Conservation (phyloP, 2,888 invertebrate genomes). For the Macaria notata region DNA sequence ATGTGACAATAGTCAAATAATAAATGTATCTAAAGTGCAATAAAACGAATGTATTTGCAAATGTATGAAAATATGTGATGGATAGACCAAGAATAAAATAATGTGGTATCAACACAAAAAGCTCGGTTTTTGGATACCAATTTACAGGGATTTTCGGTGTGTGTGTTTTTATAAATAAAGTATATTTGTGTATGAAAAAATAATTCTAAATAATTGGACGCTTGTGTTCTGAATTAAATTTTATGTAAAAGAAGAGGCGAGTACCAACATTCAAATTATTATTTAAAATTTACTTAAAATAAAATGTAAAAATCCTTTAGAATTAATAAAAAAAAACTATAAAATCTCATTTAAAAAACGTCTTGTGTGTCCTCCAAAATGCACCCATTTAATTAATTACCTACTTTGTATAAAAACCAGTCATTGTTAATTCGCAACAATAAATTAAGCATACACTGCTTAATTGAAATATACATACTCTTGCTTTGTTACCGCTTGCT, state of each 20-base stretch:
- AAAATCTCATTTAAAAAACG: not conserved
- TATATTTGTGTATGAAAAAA: too few species aligned
- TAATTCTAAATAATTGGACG: too few species aligned
- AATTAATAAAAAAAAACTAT: not conserved
- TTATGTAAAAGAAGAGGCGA: too few species aligned
- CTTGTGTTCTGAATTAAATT: too few species aligned
- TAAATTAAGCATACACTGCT: constrained; percentile 9
- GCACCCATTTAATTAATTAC: constrained; percentile 15
- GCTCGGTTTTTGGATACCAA: too few species aligned
- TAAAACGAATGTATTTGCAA: constrained; percentile 1
- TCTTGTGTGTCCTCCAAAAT: constrained; percentile 6
- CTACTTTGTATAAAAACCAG: constrained; percentile 3
- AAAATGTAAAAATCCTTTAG: not conserved
- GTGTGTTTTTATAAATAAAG: too few species aligned
- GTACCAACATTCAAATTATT: not conserved
- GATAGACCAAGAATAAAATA: too few species aligned
- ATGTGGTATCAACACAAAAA: too few species aligned
- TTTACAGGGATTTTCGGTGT: too few species aligned
- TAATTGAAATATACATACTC: constrained; percentile 2
- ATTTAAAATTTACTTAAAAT: not conserved
- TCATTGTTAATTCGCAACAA: constrained; percentile 13
- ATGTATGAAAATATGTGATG: not conserved
- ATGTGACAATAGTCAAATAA: not conserved
- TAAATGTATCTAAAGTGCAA: not conserved
- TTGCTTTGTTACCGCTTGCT: constrained; percentile 6